phyloP scores from a whole-genome alignment of 2,888 invertebrate species.

The Sarcophaga variegata region DNA sequence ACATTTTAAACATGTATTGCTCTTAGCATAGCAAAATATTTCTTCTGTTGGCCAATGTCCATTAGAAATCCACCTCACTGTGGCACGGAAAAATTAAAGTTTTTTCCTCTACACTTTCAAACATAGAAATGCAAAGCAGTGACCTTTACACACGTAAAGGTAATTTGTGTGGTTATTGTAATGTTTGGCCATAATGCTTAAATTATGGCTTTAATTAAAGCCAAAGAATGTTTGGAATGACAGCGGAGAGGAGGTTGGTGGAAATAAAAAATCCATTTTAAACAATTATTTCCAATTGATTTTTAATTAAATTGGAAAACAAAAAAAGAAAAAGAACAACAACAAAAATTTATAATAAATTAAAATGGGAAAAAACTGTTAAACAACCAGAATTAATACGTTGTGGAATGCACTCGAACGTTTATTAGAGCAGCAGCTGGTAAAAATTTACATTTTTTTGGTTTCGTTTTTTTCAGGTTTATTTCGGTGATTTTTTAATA shows the following conservation, averaged over 20 bases:
- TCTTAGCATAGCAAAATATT: too few relatives aligned
- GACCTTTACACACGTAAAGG: conserved; percentile 55
- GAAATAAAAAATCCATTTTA: not conserved
- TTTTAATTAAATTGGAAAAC: conserved; percentile 49
- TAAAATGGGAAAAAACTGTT: not conserved
- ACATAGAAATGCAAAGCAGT: not conserved
- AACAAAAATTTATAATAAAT: not conserved
- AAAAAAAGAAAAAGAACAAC: not conserved
- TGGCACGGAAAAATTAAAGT: not conserved
- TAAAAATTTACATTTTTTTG: not conserved
- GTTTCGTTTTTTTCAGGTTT: too few relatives aligned
- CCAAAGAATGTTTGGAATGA: not conserved
- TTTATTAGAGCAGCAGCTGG: not conserved
- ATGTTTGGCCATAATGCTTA: conserved; percentile 43
- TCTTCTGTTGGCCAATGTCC: too few relatives aligned
- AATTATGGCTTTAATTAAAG: conserved; percentile 49
- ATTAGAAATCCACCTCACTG: not conserved
- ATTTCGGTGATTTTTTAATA: not conserved
- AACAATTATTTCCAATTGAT: conserved; percentile 14
- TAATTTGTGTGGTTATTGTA: conserved; percentile 59
- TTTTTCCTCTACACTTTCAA: not conserved
- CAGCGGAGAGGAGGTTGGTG: not conserved
- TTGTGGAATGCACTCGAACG: not conserved
- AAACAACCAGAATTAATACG: not conserved
- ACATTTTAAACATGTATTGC: too few relatives aligned